Evolutionary conservation across 2,888 invertebrate species (phyloP).

Genomic region (Antheraea yamamai): DNA sequence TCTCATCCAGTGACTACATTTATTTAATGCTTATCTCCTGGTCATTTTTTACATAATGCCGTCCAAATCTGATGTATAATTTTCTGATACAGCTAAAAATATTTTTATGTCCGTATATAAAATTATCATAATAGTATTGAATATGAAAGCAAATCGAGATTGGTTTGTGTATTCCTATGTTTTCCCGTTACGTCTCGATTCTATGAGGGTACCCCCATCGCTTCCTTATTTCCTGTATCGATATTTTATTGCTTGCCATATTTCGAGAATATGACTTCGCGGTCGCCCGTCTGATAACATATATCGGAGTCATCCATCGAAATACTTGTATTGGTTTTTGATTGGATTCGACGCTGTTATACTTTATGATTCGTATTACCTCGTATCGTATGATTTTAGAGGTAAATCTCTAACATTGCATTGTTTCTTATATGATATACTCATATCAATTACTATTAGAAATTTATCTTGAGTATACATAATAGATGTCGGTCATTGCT

Average conservation of each 20-base stretch:
- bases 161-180: slow-evolving; percentile 42
- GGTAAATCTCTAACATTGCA: no score
- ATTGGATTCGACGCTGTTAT: slow-evolving; percentile 53
- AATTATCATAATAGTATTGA: slow-evolving; percentile 46
- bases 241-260: slow-evolving; percentile 77
- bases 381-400: neutral
- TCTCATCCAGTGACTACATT: no score
- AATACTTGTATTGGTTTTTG: slow-evolving; percentile 62
- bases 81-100: slow-evolving; percentile 17
- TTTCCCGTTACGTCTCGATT: slow-evolving; percentile 50
- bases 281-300: slow-evolving; percentile 55
- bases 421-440: no score
- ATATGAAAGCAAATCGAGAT: slow-evolving; percentile 37
- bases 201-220: slow-evolving; percentile 56
- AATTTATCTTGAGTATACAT: no score
- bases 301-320: slow-evolving; percentile 50
- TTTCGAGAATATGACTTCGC: slow-evolving; percentile 63
- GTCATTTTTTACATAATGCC: no score
- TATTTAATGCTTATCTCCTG: no score
- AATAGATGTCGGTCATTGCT: no score
- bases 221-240: slow-evolving; percentile 69
- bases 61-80: slow-evolving; percentile 1
- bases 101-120: slow-evolving; percentile 27
- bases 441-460: no score
- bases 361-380: slow-evolving; percentile 28